Conservation (phyloP, 2,797 vertebrate species). For the Lepidocolaptes lacrymiger region DNA sequence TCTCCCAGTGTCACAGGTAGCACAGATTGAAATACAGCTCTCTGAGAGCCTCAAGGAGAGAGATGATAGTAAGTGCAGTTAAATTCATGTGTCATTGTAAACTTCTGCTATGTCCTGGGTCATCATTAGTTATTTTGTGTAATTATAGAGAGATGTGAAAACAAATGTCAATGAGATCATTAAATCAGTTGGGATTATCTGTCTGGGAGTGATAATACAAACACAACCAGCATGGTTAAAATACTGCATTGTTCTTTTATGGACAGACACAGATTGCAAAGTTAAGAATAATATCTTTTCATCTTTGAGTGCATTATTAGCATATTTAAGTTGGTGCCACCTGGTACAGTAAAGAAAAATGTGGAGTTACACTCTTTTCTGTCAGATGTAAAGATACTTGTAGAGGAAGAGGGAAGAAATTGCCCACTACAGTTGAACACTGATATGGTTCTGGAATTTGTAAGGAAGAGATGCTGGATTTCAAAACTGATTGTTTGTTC, state of each 20-base stretch:
- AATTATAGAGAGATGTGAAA: background rate
- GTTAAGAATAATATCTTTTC: background rate
- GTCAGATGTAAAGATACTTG: background rate
- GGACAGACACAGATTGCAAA: background rate
- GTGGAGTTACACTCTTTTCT: background rate
- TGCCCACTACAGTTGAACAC: background rate
- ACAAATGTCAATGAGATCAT: background rate
- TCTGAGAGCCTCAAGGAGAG: background rate
- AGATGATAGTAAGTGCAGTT: background rate
- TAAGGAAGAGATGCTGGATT: background rate
- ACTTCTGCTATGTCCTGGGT: background rate
- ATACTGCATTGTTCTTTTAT: background rate
- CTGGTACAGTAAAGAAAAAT: background rate
- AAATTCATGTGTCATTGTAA: background rate
- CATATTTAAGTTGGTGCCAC: background rate
- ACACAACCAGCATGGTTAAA: background rate
- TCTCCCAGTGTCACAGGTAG: background rate
- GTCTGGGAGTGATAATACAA: background rate
- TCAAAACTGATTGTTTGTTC: background rate
- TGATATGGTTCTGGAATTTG: background rate
- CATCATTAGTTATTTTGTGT: background rate
- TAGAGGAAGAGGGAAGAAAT: background rate
- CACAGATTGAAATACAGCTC: background rate
- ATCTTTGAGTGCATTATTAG: background rate
- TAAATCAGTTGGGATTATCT: background rate